Conservation (phyloP, 2,888 invertebrate species). For the Acanthoscelides obtectus region DNA sequence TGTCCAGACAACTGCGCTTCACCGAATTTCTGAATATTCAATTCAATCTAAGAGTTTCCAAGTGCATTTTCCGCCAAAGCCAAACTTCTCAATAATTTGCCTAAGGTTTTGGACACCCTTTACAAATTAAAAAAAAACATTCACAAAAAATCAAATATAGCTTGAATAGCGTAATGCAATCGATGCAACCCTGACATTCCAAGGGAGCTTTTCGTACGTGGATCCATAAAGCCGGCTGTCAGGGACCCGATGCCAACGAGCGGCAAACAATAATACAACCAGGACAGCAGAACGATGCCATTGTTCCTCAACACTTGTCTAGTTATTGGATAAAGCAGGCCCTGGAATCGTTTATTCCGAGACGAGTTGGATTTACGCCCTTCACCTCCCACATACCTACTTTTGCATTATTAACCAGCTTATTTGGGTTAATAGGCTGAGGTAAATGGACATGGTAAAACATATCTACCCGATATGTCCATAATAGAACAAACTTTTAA, state of each 20-base stretch:
- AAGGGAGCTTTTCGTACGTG: neutral
- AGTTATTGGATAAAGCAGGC: constrained; percentile 22
- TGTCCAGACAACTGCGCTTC: no score
- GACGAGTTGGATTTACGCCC: neutral
- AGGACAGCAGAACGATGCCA: constrained; percentile 21
- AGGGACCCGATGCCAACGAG: constrained; percentile 2
- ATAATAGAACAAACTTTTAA: neutral
- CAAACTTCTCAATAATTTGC: no score
- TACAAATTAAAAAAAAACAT: no score
- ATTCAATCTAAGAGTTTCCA: no score
- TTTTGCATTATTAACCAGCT: neutral
- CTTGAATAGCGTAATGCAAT: neutral
- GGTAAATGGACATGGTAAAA: neutral
- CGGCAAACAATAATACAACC: constrained; percentile 27
- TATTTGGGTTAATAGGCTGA: neutral
- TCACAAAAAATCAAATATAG: no score
- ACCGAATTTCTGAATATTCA: no score
- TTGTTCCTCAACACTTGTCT: constrained; percentile 27
- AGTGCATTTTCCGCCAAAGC: no score
- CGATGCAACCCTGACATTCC: neutral
- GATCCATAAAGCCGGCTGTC: neutral
- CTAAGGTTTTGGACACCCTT: no score
- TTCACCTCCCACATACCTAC: neutral
- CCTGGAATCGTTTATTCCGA: neutral
- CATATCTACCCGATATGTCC: neutral